A percentile compares a stretch with the other conserved stretches of the same genome.
Evolutionary conservation across 2,113 vertebrate genomes (phyloP).

Genomic region (Lates calcarifer): DNA sequence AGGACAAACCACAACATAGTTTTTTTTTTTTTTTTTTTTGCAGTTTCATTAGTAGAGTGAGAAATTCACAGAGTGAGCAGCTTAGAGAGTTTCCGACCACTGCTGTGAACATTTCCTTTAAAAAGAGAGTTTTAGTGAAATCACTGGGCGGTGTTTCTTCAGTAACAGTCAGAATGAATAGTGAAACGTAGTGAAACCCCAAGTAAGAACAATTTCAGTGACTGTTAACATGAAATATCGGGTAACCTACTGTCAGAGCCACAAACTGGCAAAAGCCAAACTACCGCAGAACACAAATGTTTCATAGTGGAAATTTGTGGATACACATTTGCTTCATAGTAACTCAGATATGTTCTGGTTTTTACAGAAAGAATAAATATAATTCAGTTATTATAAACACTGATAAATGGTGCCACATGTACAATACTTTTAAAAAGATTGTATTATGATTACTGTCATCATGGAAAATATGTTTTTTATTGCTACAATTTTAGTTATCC

Average conservation of each 20-base stretch:
- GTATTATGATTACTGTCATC: not conserved
- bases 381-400: not conserved
- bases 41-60: not conserved
- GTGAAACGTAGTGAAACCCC: not conserved
- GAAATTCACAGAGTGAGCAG: not conserved
- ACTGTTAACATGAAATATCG: not conserved
- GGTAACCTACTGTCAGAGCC: not conserved
- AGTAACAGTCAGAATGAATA: not conserved
- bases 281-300: not conserved
- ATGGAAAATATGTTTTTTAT: not conserved
- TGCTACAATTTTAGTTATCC: not conserved
- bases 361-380: not conserved
- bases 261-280: not conserved
- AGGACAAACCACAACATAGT: not conserved
- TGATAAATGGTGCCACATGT: not conserved
- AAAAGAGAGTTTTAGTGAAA: not conserved
- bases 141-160: not conserved
- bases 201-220: not conserved
- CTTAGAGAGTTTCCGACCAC: not conserved
- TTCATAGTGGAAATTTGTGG: not conserved
- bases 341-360: not conserved
- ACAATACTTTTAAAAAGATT: not conserved
- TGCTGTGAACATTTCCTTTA: not conserved
- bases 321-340: not conserved
- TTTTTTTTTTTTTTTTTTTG: not conserved